These are phyloP conservation scores for Aleiodes sp. DNA, from an alignment of 1,140 invertebrate species.

Conservation along the genomic window DNA sequence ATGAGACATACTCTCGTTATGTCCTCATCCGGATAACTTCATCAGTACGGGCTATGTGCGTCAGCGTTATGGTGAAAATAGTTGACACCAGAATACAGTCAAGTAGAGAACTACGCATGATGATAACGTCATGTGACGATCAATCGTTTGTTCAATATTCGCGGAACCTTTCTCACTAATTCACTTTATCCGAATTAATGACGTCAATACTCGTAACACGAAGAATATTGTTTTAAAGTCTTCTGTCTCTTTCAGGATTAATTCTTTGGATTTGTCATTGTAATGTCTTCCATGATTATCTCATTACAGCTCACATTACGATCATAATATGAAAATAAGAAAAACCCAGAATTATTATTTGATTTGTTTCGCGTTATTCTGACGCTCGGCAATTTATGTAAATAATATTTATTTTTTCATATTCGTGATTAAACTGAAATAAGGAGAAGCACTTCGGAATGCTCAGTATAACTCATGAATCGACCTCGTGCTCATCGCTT, in stretches of 20 bases:
- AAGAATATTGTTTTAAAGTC: background rate
- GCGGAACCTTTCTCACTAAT: background rate
- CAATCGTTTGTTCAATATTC: constrained; percentile 5
- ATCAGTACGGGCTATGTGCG: background rate
- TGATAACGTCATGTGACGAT: constrained; percentile 1
- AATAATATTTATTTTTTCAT: background rate
- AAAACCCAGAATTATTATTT: too few relatives aligned
- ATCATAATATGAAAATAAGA: too few relatives aligned
- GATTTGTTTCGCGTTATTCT: too few relatives aligned
- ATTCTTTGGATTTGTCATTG: too few relatives aligned
- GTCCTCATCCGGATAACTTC: constrained; percentile 9
- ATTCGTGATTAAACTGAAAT: background rate
- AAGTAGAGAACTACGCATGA: background rate
- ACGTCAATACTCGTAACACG: background rate
- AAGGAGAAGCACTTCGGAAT: background rate
- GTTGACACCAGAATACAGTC: background rate
- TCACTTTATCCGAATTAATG: background rate
- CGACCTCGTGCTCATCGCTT: constrained; percentile 13
- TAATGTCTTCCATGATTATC: too few relatives aligned
- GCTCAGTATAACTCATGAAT: background rate
- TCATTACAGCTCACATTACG: too few relatives aligned
- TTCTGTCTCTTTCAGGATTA: too few relatives aligned
- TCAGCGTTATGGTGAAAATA: background rate
- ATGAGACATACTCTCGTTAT: background rate
- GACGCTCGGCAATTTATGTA: background rate